These are phyloP conservation scores for Piezodorus guildinii DNA, from an alignment of 1,140 invertebrate genomes.

Conservation along the genomic window DNA sequence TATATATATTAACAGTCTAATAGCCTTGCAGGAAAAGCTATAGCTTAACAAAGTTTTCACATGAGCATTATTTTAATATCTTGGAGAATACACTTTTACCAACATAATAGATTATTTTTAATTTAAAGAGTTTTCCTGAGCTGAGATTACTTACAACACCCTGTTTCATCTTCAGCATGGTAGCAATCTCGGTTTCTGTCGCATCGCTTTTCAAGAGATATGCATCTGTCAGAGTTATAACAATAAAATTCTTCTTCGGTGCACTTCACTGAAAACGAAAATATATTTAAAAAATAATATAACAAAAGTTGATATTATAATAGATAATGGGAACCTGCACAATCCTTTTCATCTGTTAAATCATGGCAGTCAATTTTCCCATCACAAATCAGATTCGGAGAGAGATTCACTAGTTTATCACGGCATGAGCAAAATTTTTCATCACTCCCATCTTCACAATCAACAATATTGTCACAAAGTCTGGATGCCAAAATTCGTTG, in stretches of 20 bases:
- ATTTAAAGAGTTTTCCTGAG: too few species aligned
- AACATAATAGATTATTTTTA: too few species aligned
- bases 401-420: constrained; percentile 45
- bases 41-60: too few species aligned
- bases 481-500: constrained; percentile 44
- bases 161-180: constrained; percentile 58
- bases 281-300: constrained; percentile 24
- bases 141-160: constrained; percentile 45
- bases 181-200: constrained; percentile 59
- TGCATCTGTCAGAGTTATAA: constrained; percentile 44
- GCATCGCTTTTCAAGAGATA: constrained; percentile 48
- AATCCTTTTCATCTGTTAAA: constrained; percentile 59
- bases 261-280: constrained; percentile 39
- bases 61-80: too few species aligned
- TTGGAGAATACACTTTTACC: too few species aligned
- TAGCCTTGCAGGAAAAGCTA: too few species aligned
- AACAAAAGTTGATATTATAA: constrained; percentile 32
- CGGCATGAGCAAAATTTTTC: constrained; percentile 60
- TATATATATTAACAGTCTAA: too few species aligned
- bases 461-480: constrained; percentile 54
- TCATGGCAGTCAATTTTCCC: constrained; percentile 65
- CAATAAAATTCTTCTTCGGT: constrained; percentile 43
- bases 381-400: constrained; percentile 54
- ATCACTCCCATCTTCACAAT: constrained; percentile 74
- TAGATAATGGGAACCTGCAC: constrained; percentile 33